Evolutionary conservation across 2,113 vertebrate species (phyloP).

Genomic region (Holacanthus passer): DNA sequence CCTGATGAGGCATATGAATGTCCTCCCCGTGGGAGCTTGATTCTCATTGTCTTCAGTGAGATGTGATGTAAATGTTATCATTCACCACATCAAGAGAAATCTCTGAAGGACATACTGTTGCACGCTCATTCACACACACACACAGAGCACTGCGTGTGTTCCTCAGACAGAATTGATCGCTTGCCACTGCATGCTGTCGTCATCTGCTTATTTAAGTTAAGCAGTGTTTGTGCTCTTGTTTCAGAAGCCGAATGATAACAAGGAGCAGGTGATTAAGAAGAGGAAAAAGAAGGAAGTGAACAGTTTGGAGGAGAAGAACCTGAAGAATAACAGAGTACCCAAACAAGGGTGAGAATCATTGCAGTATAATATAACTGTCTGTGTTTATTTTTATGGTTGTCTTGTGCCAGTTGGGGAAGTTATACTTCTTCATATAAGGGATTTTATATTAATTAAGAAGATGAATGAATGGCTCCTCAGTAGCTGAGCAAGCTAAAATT

Average conservation of each 20-base stretch:
- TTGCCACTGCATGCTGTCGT: not conserved
- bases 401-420: not conserved
- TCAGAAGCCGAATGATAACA: conserved; percentile 87
- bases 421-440: not conserved
- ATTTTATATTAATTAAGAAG: conserved; percentile 8
- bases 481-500: conserved; percentile 1
- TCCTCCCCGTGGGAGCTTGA: conserved; percentile 4
- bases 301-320: conserved; percentile 91
- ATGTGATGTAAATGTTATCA: conserved; percentile 10
- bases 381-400: not conserved
- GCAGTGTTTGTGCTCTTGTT: conserved; percentile 1
- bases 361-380: not conserved
- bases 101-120: not conserved
- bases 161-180: not conserved
- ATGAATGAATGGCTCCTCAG: not conserved
- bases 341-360: conserved; percentile 89
- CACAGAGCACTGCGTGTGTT: not conserved
- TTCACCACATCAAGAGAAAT: conserved; percentile 21
- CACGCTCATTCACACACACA: not conserved
- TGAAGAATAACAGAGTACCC: conserved; percentile 90
- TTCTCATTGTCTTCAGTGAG: conserved; percentile 8
- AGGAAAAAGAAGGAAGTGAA: conserved; percentile 92
- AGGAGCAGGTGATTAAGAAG: conserved; percentile 89
- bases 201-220: conserved; percentile 16
- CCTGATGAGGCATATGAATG: not conserved